Evolutionary conservation across 2,888 invertebrate species (phyloP), one percentile per base, ranked within the genome.

Genomic region (Aleiodes testaceus): DNA sequence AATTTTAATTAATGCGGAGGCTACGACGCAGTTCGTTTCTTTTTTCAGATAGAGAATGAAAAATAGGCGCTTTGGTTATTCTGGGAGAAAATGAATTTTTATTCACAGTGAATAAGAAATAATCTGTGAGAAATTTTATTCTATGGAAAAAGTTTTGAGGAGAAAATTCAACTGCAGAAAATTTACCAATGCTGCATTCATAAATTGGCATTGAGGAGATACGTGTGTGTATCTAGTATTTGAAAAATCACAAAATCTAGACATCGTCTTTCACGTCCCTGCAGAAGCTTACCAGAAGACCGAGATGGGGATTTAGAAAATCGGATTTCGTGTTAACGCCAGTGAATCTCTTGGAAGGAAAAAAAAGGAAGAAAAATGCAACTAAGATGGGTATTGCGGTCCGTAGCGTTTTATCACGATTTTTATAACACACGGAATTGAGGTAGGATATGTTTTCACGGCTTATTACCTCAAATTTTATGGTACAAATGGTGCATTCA

Each of bases 261-360:
- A 45, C 22, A 63, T 64, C 67, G 65, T 67, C 67, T 67, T 64
- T 69, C 22, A 45, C 67, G 66, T 50, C 61, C 61, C 53, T 22
- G 16, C 42, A 42, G 16, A 47, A 63, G 44, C 36, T 63, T 50
- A 63, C 50, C 12, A 5, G 49, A 47, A 18, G 65, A 44, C 44
- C 18, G 67, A 63, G 42, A 50, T 47, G 72, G 66, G 74, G 77
- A 77, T 77, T 76, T 77, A 66, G 70, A 76, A 76, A 77, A 77
- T 77, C 77, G 74, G 77, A 74, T 77, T 76, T 50, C 45, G 53
- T 72, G 74, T 75, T 66, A 72, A 72, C 75, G 72, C 73, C 66
- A 69, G 69, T 42, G 67, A 50, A 42, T 72, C 63, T 72, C 45
- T 26, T 47, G 53, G 26, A 64, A 67, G 26, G 42, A 22, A 20